Base-by-base conservation (phyloP, 2,113 vertebrate species). In the Rhagologus leucostigma region DNA sequence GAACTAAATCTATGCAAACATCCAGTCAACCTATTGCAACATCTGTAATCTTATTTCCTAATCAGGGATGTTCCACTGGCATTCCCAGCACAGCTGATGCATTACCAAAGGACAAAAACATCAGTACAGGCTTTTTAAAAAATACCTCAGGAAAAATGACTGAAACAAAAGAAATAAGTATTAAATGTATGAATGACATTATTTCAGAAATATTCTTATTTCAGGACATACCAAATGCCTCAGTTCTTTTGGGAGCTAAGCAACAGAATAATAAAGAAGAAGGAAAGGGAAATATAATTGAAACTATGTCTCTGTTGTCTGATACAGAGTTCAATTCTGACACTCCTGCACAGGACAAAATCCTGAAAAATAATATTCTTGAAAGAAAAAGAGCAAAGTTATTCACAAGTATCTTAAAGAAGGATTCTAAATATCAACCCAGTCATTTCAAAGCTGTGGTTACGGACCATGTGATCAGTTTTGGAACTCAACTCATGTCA, bases 371-470 rank as follows among this genome's bases (percentile, higher is more conserved):
- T 30, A 95, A 73, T 50, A 35, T 69, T 81, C 60, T 93, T 85
- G 97, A 96, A 50, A 97, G 87, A 92, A 96, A 97, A 73, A 97
- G 96, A 94, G 94, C 46, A 10, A 96, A 71, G 50, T 94, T 98
- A 59, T 64, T 98, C 37, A 99, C 98, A 97, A 98, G 99, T 74
- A 99, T 99, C 92, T 98, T 99, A 87, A 99, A 99, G 94, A 99
- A 99, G 70, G 96, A 97, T 42, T 98, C 98, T 71, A 98, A 98
- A 81, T 98, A 97, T 62, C 90, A 97, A 68, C 90, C 94, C 29
- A 68, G 79, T 78, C 78, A 94, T 85, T 52, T 93, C 37, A 89
- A 97, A 35, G 59, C 95, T 69, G 24, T 94, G 39, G 78, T 98
- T 75, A 84, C 71, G 21, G 96, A 97, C 55, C 97, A 90, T 6